Evolutionary conservation across 64 coral and sea anemone species (phyloP), one percentile per base, ranked within the genome.

Genomic region (Orbicella faveolata): DNA sequence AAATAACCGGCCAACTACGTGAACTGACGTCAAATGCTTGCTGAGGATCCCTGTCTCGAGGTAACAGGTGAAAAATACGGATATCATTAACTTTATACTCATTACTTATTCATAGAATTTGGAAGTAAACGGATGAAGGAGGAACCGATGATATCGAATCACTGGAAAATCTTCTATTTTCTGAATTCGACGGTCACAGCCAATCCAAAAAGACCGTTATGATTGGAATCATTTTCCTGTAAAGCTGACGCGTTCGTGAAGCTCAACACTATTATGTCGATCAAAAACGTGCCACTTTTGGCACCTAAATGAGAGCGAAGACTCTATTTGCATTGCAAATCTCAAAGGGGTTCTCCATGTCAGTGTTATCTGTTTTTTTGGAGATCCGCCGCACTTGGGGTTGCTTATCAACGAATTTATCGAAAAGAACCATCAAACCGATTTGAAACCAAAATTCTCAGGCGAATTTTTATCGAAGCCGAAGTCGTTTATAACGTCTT

Each of bases 81-180:
- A 85, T 85, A 85, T 67, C 35, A 70, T 85, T 73, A 70, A 83
- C 61, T 68, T 83, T 65, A 44, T 23, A 67, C 80, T 52, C 65
- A 85, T 85, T 85, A 36, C 82, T 85, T 85, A 85, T 85, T 85
- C 82, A 85, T 85, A 85, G 35, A 48, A n/a, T 52, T 73, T 85
- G 64, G 10, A 72, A 85, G 62, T 21, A 20, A 85, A 73, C 41
- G 39, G 68, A 85, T 26, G 37, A 85, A n/a, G 23, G 21, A 73
- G 39, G 61, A 52, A 73, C 19, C 12, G 64, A 72, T 73, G 36
- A n/a, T 41, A 41, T 83, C 80, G 61, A 64, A 65, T 37, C 6
- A 10, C 18, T 35, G 18, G 5, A 83, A 83, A 67, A 21, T 18
- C 21, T 36, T 18, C 7, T 14, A 11, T 67, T 83, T 83, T 67